Evolutionary conservation across 2,113 vertebrate species (phyloP).

Genomic region (Dicaeum eximium): DNA sequence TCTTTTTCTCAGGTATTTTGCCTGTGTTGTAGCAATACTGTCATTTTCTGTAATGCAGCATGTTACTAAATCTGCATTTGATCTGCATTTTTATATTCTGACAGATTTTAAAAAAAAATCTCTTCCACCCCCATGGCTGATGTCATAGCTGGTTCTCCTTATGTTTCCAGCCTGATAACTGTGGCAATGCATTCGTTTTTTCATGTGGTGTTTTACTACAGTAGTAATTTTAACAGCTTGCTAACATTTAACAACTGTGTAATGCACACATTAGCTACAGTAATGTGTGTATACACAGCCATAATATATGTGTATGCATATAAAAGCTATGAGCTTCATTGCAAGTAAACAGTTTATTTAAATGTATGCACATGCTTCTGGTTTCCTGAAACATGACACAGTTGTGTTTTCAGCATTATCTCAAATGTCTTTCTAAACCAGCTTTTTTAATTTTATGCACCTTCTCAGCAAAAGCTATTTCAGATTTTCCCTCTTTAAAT

Average conservation of each 20-base stretch:
- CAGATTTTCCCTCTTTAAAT: constrained; percentile 69
- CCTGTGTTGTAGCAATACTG: not conserved
- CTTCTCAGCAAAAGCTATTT: constrained; percentile 55
- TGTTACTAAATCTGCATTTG: not conserved
- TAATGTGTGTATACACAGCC: constrained; percentile 2
- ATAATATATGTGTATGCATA: not conserved
- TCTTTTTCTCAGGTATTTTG: not conserved
- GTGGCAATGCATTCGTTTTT: not conserved
- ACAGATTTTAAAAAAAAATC: not conserved
- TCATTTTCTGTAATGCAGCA: not conserved
- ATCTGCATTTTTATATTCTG: not conserved
- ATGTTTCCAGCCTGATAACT: constrained; percentile 21
- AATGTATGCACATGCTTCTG: constrained; percentile 23
- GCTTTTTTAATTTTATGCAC: constrained; percentile 48
- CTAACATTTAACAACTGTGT: constrained; percentile 7
- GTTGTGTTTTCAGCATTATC: not conserved
- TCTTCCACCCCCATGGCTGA: constrained; percentile 10
- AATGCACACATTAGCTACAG: constrained; percentile 4
- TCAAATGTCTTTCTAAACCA: constrained; percentile 45
- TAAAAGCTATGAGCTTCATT: constrained; percentile 20
- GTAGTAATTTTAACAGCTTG: constrained; percentile 14
- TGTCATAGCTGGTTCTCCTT: constrained; percentile 9
- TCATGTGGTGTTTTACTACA: constrained; percentile 1
- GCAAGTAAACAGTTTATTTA: constrained; percentile 19
- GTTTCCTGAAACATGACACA: constrained; percentile 3